Evolutionary conservation across 1,140 invertebrate genomes (phyloP).

Genomic region (Halesus radiatus): DNA sequence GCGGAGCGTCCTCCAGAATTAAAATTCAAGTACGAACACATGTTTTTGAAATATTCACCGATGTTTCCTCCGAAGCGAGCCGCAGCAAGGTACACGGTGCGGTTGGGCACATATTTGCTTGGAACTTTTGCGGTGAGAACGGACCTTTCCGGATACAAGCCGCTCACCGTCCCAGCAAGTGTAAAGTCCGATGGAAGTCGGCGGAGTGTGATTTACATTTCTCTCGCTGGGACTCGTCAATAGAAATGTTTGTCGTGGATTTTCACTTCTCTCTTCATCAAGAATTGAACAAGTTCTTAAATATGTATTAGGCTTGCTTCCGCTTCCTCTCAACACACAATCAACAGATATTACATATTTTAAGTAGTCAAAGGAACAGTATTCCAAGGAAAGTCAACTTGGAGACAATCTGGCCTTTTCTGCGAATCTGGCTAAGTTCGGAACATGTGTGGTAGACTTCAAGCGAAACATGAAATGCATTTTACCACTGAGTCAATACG

Average conservation of each 20-base stretch:
- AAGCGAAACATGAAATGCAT: too few relatives aligned
- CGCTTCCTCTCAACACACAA: too few relatives aligned
- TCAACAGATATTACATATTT: too few relatives aligned
- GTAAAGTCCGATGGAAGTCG: background rate
- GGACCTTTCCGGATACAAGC: background rate
- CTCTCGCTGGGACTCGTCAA: background rate
- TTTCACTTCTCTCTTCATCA: too few relatives aligned
- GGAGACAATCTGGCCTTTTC: too few relatives aligned
- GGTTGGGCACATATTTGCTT: slow-evolving; percentile 21
- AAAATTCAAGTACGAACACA: slow-evolving; percentile 17
- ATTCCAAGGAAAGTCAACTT: too few relatives aligned
- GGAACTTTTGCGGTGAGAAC: slow-evolving; percentile 19
- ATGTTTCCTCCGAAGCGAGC: slow-evolving; percentile 31
- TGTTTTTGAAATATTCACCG: slow-evolving; percentile 41
- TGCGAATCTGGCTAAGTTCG: too few relatives aligned
- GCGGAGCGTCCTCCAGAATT: slow-evolving; percentile 17
- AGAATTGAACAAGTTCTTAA: too few relatives aligned
- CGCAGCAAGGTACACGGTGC: background rate
- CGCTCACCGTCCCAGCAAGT: background rate
- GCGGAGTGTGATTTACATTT: slow-evolving; percentile 18
- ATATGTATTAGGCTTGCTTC: too few relatives aligned
- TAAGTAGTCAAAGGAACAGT: too few relatives aligned
- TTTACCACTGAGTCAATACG: too few relatives aligned
- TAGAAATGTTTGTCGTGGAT: slow-evolving; percentile 6
- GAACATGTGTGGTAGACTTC: too few relatives aligned